Conservation (phyloP, 2,797 vertebrate genomes). For the Neosalanx taihuensis region DNA sequence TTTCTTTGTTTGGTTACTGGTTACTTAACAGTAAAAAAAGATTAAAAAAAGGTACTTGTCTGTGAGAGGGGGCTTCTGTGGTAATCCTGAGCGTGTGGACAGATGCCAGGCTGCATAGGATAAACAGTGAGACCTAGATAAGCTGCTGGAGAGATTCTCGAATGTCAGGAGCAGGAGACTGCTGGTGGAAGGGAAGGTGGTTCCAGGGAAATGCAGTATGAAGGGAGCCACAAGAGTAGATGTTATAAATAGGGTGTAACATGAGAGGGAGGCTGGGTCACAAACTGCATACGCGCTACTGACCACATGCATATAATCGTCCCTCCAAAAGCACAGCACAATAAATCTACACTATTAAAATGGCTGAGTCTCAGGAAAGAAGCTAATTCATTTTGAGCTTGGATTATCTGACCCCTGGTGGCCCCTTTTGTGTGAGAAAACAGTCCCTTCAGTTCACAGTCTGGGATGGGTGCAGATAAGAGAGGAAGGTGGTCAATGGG, state of each 20-base stretch:
- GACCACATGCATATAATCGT: constrained; percentile 86
- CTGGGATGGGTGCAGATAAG: not conserved
- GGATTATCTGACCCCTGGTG: constrained; percentile 58
- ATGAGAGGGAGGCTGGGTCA: constrained; percentile 99
- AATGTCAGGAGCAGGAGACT: constrained; percentile 77
- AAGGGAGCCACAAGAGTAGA: constrained; percentile 84
- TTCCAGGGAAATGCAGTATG: constrained; percentile 84
- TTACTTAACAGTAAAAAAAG: constrained; percentile 12
- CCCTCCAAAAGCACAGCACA: constrained; percentile 77
- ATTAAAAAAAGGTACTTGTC: constrained; percentile 34
- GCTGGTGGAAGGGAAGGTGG: constrained; percentile 83
- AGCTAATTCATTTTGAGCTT: constrained; percentile 65
- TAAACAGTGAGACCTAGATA: constrained; percentile 76
- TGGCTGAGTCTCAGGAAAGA: constrained; percentile 66
- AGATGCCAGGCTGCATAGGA: constrained; percentile 76
- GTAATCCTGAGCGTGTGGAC: constrained; percentile 83
- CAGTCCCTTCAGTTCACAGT: not conserved
- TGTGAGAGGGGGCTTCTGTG: constrained; percentile 62
- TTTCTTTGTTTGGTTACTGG: constrained; percentile 24
- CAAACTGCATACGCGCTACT: constrained; percentile 78
- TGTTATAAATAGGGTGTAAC: constrained; percentile 99
- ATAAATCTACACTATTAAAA: constrained; percentile 75
- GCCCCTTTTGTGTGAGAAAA: constrained; percentile 30
- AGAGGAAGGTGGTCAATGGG: constrained; percentile 46
- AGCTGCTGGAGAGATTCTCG: constrained; percentile 79